These are phyloP conservation scores for Oscheius sp. DNA, from an alignment of 2,888 invertebrate genomes.

Conservation along the genomic window DNA sequence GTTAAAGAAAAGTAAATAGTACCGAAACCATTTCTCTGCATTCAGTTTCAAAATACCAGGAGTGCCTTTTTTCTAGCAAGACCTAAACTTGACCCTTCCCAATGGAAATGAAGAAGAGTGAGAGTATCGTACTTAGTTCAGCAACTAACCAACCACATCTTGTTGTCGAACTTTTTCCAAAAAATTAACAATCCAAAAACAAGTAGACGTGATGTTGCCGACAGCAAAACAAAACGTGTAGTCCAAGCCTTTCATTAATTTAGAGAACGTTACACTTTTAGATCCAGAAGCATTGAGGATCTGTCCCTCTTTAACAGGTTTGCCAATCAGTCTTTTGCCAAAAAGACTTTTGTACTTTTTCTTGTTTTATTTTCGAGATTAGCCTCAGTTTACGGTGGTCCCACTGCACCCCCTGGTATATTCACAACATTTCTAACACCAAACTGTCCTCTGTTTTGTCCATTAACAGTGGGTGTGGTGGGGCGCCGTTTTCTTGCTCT, in stretches of 20 bases:
- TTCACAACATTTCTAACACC: not conserved
- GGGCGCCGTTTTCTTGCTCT: not conserved
- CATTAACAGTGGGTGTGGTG: not conserved
- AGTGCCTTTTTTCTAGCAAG: too few relatives aligned
- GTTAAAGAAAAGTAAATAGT: too few relatives aligned
- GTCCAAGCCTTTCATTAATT: constrained; percentile 14
- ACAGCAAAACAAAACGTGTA: constrained; percentile 3
- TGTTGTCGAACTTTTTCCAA: too few relatives aligned
- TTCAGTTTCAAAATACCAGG: too few relatives aligned
- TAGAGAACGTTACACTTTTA: constrained; percentile 43
- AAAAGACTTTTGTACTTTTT: not conserved
- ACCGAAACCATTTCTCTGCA: too few relatives aligned
- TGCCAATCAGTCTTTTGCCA: constrained; percentile 37
- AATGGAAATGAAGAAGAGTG: too few relatives aligned
- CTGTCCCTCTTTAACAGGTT: constrained; percentile 74
- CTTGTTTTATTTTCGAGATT: not conserved
- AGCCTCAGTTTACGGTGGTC: constrained; percentile 15
- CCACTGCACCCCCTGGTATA: constrained; percentile 45
- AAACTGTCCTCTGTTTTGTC: not conserved
- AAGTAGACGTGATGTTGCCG: too few relatives aligned
- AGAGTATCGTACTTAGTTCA: too few relatives aligned
- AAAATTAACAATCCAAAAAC: too few relatives aligned
- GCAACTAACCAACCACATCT: too few relatives aligned
- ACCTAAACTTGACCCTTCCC: too few relatives aligned
- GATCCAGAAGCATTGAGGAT: constrained; percentile 73